These are phyloP conservation scores for Chionomys nivalis DNA, from an alignment of 2,113 vertebrate genomes.

Conservation along the genomic window DNA sequence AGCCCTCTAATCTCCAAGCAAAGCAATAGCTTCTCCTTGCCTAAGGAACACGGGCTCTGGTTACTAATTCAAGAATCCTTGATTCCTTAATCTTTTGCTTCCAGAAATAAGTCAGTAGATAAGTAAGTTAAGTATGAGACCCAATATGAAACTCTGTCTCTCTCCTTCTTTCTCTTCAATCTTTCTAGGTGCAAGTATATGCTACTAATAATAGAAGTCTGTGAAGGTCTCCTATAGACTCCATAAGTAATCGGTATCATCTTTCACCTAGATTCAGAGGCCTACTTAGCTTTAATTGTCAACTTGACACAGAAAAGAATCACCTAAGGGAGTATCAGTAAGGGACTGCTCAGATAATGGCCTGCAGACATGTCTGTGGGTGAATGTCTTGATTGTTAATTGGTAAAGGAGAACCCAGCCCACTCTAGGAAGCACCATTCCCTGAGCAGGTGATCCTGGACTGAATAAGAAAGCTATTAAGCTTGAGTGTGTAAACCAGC, in stretches of 20 bases:
- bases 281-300: background rate
- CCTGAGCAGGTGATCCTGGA: background rate
- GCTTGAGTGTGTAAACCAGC: background rate
- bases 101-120: background rate
- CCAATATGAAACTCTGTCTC: background rate
- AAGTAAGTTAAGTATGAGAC: constrained; percentile 41
- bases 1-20: constrained; percentile 73
- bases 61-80: constrained; percentile 66
- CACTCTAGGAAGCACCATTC: background rate
- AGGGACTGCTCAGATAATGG: background rate
- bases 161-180: background rate
- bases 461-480: background rate
- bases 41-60: constrained; percentile 44
- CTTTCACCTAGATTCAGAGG: background rate
- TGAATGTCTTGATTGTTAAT: background rate
- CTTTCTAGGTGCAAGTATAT: background rate
- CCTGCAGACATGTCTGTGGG: too few relatives aligned
- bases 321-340: background rate
- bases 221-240: background rate
- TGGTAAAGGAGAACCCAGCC: background rate
- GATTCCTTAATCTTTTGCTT: constrained; percentile 37
- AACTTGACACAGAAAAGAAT: background rate
- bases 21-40: constrained; percentile 73
- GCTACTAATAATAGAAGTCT: background rate
- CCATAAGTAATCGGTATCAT: background rate